Evolutionary conservation across 2,113 vertebrate genomes (phyloP), one percentile per base, ranked within the genome.

Genomic region (Gambusia holbrooki): DNA sequence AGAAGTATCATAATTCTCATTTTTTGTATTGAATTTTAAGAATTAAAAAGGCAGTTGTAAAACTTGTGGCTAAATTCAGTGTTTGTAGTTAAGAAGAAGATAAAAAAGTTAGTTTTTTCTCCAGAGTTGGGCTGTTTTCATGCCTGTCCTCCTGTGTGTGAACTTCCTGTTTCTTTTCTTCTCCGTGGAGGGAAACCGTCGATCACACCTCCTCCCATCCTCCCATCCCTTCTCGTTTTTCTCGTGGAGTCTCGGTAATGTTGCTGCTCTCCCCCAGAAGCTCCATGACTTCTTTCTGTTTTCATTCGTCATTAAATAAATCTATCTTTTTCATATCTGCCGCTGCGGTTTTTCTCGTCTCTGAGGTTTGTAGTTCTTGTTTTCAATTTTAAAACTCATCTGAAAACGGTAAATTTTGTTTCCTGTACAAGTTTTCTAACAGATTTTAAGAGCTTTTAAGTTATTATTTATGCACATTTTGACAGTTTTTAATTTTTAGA

Each of bases 251-350:
- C 93, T 94, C 95, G 95, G 95, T 93, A 76, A 90, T 93, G 94
- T 95, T 95, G 94, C 95, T 96, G 94, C 96, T 95, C 94, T 95
- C 94, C 93, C 92, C 96, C 83, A 80, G 51, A 58, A 85, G 92
- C 73, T 95, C 93, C 92, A 95, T 94, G 64, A 80, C 94, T 95
- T 95, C 95, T 96, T 95, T 96, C 95, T 95, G 96, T 98, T 96
- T 96, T 96, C 89, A 95, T 97, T 97, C 97, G 97, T 96, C 97
- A 97, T 98, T 96, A 96, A 98, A 98, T 97, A 97, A 99, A 98
- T 96, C 95, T 97, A 97, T 97, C 95, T 97, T 97, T 97, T 97
- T 96, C 96, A 96, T 97, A 97, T 90, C 88, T 91, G 67, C 67
- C 7, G 68, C 71, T 4, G 7, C 37, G 64, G 60, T 2, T 66